Base-by-base conservation (phyloP, 2,888 invertebrate species). In the Lissonota sp. region DNA sequence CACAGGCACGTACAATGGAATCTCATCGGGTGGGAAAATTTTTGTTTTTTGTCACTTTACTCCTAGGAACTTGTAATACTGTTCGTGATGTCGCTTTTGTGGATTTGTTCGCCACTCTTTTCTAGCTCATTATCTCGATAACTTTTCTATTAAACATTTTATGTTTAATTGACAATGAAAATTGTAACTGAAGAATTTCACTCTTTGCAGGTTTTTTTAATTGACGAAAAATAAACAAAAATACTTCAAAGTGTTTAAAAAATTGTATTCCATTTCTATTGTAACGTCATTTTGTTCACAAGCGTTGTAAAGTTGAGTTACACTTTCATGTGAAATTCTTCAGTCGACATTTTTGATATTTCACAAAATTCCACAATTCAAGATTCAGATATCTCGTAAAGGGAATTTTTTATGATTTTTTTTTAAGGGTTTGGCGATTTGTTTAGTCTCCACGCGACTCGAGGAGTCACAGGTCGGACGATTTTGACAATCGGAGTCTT, bases 1-100 rank as follows among this genome's bases (percentile, higher is more conserved):
- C 42, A 37, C 60, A 42, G 14, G 5, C 63, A 44, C 46, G 26
- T 8, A 40, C 7, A 64, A 80, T 80, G 49, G 62, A 73, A 57
- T 83, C 73, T 66, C 39, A 55, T 53, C 53, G 57, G 60, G 39
- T 62, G 62, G 55, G 40, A 58, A 66, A 63, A 26, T 26, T 1
- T 26, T 26, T 26, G 26, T 26, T 26, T 70, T 70, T 60, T 64
- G 58, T 75, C 67, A 60, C 63, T 55, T 69, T 64, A 62, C 79
- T 60, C 72, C 86, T 91, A 91, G 90, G 90, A 91, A 91, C 90
- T 91, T 89, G 88, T 91, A 91, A 92, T 91, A 92, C 90, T 91
- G 91, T 88, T 91, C 85, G 87, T 88, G 87, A 86, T 86, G 83
- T 84, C 83, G 84, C 66, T 55, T 60, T 39, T 26, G 60, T 73